Evolutionary conservation across 1,140 invertebrate genomes (phyloP), one percentile per base, ranked within the genome.

Genomic region (Sycobia sp.): DNA sequence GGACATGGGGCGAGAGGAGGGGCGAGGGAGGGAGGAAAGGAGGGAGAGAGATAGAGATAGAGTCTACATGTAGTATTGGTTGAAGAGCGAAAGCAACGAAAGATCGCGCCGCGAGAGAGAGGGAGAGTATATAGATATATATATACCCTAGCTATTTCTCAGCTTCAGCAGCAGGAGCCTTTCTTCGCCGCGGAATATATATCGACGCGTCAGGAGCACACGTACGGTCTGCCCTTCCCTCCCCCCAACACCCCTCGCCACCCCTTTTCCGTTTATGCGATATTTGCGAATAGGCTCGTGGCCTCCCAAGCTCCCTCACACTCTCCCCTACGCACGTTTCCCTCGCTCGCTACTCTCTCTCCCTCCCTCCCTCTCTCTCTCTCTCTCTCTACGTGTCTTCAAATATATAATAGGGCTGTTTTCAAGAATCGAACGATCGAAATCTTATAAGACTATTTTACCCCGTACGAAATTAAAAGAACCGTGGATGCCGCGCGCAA

Each of bases 171-270:
- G 71, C 79, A 81, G 77, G 11, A 76, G 75, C 73, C 71, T 80
- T 81, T 78, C 77, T 79, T 80, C 73, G 70, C 62, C 71, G 47
- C 41, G 67, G 73, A 80, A 81, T 79, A 80, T 80, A 80, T 79
- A 80, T 80, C 73, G 76, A 74, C 75, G 74, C 77, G 79, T 81
- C 79, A 81, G 59, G 64, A 75, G 68, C 79, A 81, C 73, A 81
- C 73, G 71, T 77, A 58, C 56, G 36, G 29, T 4, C 29, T 11
- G 4, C 5, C 11, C 29, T 11, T 11, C 29, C 29, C 4, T 11
- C 29, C 11, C 29, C 29, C 29, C 29, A 4, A n/a, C n/a, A n/a
- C n/a, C n/a, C 29, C 5, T 4, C 29, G 4, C 4, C 4, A 7
- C 4, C 29, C 29, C 11, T n/a, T n/a, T n/a, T n/a, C 43, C 25